Percentiles rank a stretch among this genome's conserved stretches.
Evolutionary conservation across 2,113 vertebrate genomes (phyloP).

Genomic region (Strix uralensis): DNA sequence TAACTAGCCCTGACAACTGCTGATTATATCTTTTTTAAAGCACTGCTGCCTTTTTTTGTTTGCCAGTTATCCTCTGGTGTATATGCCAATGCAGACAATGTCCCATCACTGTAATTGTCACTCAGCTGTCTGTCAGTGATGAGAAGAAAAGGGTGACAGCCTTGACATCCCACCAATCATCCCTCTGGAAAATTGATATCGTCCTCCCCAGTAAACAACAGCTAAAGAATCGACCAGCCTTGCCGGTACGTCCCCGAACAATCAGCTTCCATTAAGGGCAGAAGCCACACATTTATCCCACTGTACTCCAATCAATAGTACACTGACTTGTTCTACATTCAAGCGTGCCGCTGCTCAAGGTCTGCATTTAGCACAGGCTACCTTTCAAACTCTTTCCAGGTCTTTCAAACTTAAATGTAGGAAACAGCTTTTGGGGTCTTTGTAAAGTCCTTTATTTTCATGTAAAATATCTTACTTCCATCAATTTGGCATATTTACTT

Average conservation of each 20-base stretch:
- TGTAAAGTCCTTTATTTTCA: neutral
- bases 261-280: slow-evolving; percentile 83
- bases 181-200: slow-evolving; percentile 81
- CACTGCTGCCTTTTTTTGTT: slow-evolving; percentile 71
- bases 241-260: slow-evolving; percentile 74
- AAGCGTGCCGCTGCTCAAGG: slow-evolving; percentile 43
- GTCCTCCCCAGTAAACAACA: slow-evolving; percentile 83
- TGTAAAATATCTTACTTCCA: neutral
- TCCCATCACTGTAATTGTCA: slow-evolving; percentile 77
- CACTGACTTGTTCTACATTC: slow-evolving; percentile 52
- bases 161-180: slow-evolving; percentile 82
- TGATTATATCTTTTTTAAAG: slow-evolving; percentile 80
- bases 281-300: slow-evolving; percentile 79
- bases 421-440: neutral
- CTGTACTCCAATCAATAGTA: slow-evolving; percentile 73
- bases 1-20: slow-evolving; percentile 80
- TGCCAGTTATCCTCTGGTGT: slow-evolving; percentile 79
- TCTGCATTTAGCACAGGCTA: slow-evolving; percentile 61
- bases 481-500: neutral
- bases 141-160: slow-evolving; percentile 78
- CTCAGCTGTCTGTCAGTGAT: slow-evolving; percentile 74
- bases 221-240: slow-evolving; percentile 79
- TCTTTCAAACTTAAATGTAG: slow-evolving; percentile 1
- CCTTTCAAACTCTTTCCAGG: slow-evolving; percentile 40
- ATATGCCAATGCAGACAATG: slow-evolving; percentile 77